phyloP scores from a whole-genome alignment of 2,888 invertebrate genomes.

The Lathronympha strigana region DNA sequence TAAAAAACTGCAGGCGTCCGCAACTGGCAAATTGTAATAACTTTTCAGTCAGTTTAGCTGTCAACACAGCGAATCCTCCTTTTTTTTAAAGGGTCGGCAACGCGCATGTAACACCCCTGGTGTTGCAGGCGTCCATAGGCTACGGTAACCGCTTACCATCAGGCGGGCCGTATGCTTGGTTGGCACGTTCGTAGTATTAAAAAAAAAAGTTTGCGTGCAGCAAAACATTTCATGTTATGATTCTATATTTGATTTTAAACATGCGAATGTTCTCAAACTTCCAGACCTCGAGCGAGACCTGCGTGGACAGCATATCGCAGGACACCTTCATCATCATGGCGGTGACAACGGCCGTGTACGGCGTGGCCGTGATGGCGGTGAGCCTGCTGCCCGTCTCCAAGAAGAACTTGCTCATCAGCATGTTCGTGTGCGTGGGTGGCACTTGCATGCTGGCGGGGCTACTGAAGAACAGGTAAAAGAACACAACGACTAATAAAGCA shows the following conservation, averaged over 20 bases:
- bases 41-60: no score
- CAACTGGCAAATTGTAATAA: no score
- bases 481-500: background rate
- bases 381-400: slow-evolving; percentile 68
- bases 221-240: no score
- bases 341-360: slow-evolving; percentile 67
- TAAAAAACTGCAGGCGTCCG: no score
- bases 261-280: slow-evolving; percentile 9
- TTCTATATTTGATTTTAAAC: background rate
- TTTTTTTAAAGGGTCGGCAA: no score
- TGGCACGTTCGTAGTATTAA: no score
- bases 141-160: no score
- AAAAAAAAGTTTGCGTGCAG: no score
- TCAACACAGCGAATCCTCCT: no score
- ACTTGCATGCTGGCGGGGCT: slow-evolving; percentile 64
- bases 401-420: slow-evolving; percentile 63
- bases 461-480: slow-evolving; percentile 60
- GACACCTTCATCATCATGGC: slow-evolving; percentile 70
- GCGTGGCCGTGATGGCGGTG: slow-evolving; percentile 59
- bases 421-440: slow-evolving; percentile 61
- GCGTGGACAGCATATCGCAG: slow-evolving; percentile 66
- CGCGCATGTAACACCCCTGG: no score
- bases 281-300: slow-evolving; percentile 56
- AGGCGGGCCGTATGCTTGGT: no score
- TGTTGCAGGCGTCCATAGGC: no score